Evolutionary conservation across 92 coral and sea anemone species (phyloP).

Genomic region (Blastomussa wellsi): DNA sequence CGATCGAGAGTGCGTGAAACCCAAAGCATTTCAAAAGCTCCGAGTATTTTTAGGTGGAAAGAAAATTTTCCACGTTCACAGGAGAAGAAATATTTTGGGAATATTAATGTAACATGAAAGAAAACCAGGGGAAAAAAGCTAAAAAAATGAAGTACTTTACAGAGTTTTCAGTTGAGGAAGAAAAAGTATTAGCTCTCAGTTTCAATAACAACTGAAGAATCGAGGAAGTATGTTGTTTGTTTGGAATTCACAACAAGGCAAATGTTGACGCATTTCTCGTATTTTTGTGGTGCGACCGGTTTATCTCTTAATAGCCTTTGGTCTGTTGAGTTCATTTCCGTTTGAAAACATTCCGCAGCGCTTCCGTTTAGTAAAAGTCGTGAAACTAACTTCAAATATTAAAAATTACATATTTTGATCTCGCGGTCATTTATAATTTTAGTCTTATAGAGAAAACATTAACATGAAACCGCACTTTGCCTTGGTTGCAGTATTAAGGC

Average conservation of each 20-base stretch:
- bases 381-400: background rate
- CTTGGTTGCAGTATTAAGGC: no score
- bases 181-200: background rate
- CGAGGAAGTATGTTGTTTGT: background rate
- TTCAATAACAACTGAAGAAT: background rate
- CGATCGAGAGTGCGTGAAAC: no score
- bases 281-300: slow-evolving; percentile 27
- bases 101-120: no score
- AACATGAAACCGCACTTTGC: no score
- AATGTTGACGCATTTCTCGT: slow-evolving; percentile 1
- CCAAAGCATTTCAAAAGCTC: no score
- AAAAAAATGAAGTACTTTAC: no score
- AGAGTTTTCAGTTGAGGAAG: background rate
- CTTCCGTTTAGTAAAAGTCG: background rate
- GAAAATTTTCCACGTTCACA: no score
- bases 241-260: background rate
- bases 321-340: slow-evolving; percentile 29
- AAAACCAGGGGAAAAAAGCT: no score
- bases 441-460: no score
- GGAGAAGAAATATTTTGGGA: no score
- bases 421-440: background rate
- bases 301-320: slow-evolving; percentile 30
- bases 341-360: slow-evolving; percentile 23
- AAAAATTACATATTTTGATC: background rate
- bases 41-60: no score